phyloP scores from a whole-genome alignment of 2,797 vertebrate genomes.

The Betta splendens region DNA sequence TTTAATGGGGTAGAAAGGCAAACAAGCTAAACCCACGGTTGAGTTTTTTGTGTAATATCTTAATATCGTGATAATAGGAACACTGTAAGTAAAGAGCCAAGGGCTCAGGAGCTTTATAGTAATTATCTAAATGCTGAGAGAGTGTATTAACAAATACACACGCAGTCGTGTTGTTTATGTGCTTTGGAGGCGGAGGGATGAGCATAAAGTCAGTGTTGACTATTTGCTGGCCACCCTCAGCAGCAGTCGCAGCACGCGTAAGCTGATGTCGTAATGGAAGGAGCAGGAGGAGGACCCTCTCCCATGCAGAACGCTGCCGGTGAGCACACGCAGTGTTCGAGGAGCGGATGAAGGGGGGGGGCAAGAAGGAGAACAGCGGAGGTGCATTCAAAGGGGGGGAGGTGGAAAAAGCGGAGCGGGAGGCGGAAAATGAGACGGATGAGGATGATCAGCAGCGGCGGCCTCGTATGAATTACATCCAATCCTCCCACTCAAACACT shows the following conservation, averaged over 20 bases:
- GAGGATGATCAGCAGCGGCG: constrained; percentile 27
- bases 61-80: too few species aligned
- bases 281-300: constrained; percentile 40
- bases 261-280: constrained; percentile 65
- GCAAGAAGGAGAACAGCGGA: constrained; percentile 6
- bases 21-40: too few species aligned
- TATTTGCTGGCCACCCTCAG: constrained; percentile 28
- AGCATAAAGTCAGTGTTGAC: constrained; percentile 49
- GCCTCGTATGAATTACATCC: constrained; percentile 43
- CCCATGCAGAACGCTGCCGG: constrained; percentile 37
- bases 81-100: too few species aligned
- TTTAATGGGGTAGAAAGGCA: background rate
- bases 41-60: too few species aligned
- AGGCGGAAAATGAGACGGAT: constrained; percentile 17
- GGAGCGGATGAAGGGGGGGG: background rate
- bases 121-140: constrained; percentile 19
- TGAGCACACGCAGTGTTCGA: constrained; percentile 19
- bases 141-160: background rate
- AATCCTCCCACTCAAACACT: constrained; percentile 41
- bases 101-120: background rate
- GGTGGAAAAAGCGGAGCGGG: constrained; percentile 20
- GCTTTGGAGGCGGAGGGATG: constrained; percentile 12
- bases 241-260: constrained; percentile 53
- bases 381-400: constrained; percentile 27
- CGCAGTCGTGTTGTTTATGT: background rate